A percentile compares a stretch with the other conserved stretches of the same genome.
phyloP scores from a whole-genome alignment of 2,888 invertebrate species.

The Plusia festucae region DNA sequence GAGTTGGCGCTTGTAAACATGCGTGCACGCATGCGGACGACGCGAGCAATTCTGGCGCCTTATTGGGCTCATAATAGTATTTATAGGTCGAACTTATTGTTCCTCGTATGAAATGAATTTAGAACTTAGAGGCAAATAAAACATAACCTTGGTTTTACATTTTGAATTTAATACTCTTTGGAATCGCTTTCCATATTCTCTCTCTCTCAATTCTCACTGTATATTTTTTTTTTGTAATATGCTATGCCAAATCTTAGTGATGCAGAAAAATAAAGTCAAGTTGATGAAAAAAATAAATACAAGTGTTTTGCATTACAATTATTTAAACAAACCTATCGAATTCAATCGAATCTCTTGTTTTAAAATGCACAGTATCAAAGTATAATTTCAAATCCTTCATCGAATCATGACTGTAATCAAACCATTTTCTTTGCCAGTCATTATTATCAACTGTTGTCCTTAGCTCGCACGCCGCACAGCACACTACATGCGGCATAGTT shows the following conservation, averaged over 20 bases:
- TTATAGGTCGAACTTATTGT: constrained; percentile 43
- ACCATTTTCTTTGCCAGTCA: constrained; percentile 11
- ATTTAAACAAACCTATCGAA: background rate
- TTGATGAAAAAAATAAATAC: no score
- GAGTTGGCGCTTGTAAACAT: constrained; percentile 58
- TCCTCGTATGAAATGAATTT: constrained; percentile 13
- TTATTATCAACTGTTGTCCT: constrained; percentile 21
- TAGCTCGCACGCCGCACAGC: constrained; percentile 5
- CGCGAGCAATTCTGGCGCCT: constrained; percentile 52
- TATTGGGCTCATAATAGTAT: constrained; percentile 51
- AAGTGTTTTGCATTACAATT: no score
- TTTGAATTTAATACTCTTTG: background rate
- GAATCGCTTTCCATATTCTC: no score
- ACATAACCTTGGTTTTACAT: background rate
- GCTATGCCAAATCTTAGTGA: no score
- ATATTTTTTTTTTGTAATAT: no score
- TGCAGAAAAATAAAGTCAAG: no score
- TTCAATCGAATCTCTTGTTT: background rate
- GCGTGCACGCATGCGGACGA: constrained; percentile 57
- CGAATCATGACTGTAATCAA: background rate
- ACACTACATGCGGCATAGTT: constrained; percentile 30
- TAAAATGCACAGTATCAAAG: background rate
- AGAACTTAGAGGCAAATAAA: background rate
- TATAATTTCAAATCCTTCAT: background rate
- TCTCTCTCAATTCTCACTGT: no score